Percentiles rank a stretch among this genome's conserved stretches.
phyloP scores from a whole-genome alignment of 1,140 invertebrate genomes.

The Hormaphis cornu region DNA sequence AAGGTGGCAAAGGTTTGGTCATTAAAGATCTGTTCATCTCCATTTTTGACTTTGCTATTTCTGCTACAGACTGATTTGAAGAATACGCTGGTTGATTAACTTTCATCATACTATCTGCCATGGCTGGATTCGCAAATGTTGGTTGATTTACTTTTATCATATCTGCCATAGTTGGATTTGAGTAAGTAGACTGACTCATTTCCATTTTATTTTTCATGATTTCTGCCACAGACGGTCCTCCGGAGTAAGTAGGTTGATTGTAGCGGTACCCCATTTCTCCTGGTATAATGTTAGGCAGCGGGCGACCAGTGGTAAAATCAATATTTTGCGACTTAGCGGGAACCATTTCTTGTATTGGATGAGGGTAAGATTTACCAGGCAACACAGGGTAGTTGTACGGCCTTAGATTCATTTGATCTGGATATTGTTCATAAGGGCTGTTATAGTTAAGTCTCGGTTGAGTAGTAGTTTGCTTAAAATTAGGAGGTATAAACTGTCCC shows the following conservation, averaged over 20 bases:
- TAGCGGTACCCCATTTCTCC: not conserved
- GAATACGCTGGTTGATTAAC: conserved; percentile 6
- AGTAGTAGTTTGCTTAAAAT: conserved; percentile 7
- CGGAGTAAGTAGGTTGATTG: conserved; percentile 5
- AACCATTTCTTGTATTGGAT: conserved; percentile 23
- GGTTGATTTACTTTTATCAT: conserved; percentile 16
- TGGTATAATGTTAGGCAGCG: conserved; percentile 5
- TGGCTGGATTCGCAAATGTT: not conserved
- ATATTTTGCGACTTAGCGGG: conserved; percentile 12
- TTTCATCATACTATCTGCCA: conserved; percentile 1
- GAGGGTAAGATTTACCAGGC: conserved; percentile 4
- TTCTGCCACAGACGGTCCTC: not conserved
- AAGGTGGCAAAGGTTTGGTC: not conserved
- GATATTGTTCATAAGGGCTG: conserved; percentile 20
- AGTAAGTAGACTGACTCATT: conserved; percentile 13
- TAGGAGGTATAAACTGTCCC: conserved; percentile 13
- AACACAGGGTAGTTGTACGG: conserved; percentile 14
- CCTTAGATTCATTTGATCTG: conserved; percentile 24
- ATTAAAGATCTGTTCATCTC: conserved; percentile 1
- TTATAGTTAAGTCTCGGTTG: conserved; percentile 22
- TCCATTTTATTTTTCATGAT: conserved; percentile 25
- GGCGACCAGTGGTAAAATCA: conserved; percentile 20
- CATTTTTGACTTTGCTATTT: conserved; percentile 17
- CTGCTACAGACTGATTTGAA: conserved; percentile 13
- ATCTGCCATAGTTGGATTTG: conserved; percentile 2